Evolutionary conservation across 2,888 invertebrate genomes (phyloP).

Genomic region (Anagyrus pseudococci): DNA sequence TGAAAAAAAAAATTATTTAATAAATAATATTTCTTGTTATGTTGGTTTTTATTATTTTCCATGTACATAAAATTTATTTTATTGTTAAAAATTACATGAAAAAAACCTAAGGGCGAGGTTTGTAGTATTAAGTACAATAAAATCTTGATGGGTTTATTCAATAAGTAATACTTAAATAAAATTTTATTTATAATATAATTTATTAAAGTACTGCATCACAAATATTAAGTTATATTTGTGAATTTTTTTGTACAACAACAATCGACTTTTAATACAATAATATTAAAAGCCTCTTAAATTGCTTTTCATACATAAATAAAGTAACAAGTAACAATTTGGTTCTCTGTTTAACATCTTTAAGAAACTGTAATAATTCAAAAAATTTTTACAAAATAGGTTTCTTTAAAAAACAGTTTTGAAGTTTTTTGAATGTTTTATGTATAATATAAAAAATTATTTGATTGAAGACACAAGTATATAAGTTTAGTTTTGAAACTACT

Average conservation of each 20-base stretch:
- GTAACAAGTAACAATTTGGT: slow-evolving; percentile 38
- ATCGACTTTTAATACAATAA: slow-evolving; percentile 31
- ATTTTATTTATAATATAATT: slow-evolving; percentile 35
- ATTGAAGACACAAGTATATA: background rate
- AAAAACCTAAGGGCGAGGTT: too few species aligned
- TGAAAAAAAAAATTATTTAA: slow-evolving; percentile 34
- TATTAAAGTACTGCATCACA: slow-evolving; percentile 38
- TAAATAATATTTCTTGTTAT: slow-evolving; percentile 40
- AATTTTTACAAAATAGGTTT: slow-evolving; percentile 22
- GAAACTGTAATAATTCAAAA: slow-evolving; percentile 22
- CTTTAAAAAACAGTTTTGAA: slow-evolving; percentile 27
- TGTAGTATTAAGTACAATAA: too few species aligned
- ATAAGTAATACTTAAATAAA: too few species aligned
- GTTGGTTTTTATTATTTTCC: slow-evolving; percentile 28
- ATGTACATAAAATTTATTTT: slow-evolving; percentile 17
- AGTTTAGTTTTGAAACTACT: slow-evolving; percentile 17
- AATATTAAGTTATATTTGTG: slow-evolving; percentile 33
- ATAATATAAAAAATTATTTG: background rate
- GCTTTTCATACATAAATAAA: slow-evolving; percentile 36
- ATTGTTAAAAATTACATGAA: background rate
- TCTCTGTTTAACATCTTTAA: slow-evolving; percentile 31
- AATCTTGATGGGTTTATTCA: too few species aligned
- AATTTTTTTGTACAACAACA: slow-evolving; percentile 30
- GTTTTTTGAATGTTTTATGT: background rate
- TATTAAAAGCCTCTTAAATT: slow-evolving; percentile 35